Percentiles rank a stretch among this genome's conserved stretches.
Evolutionary conservation across 2,113 vertebrate genomes (phyloP).

Genomic region (Pygoscelis antarcticus): DNA sequence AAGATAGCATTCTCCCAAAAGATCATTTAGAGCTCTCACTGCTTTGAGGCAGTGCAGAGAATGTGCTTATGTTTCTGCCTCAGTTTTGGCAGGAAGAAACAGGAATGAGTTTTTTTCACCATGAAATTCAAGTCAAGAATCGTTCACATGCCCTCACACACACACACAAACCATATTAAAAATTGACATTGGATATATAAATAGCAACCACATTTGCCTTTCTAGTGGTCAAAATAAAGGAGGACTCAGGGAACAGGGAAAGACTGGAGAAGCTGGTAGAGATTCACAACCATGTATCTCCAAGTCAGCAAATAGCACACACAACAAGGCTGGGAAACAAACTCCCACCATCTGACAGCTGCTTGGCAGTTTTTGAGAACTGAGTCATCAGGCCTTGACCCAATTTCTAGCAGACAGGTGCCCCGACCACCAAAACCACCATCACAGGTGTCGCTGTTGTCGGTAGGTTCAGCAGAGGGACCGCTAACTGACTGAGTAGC

Average conservation of each 20-base stretch:
- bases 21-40: not conserved
- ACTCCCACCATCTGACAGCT: slow-evolving; percentile 33
- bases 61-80: not conserved
- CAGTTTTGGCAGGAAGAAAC: no score
- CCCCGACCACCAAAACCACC: slow-evolving; percentile 1
- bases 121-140: not conserved
- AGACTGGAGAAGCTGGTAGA: not conserved
- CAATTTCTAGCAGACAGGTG: slow-evolving; percentile 50
- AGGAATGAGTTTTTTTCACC: not conserved
- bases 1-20: not conserved
- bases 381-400: slow-evolving; percentile 28
- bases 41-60: not conserved
- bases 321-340: not conserved
- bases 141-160: not conserved
- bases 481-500: not conserved
- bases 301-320: not conserved
- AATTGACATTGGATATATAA: not conserved
- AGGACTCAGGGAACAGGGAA: not conserved
- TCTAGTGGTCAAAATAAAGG: not conserved
- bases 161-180: not conserved
- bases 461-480: not conserved
- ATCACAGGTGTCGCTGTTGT: not conserved
- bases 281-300: accelerated
- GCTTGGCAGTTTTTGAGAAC: slow-evolving; percentile 4
- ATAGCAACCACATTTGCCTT: not conserved